These are phyloP conservation scores for Adelges cooleyi DNA, from an alignment of 1,140 invertebrate genomes.

Conservation along the genomic window DNA sequence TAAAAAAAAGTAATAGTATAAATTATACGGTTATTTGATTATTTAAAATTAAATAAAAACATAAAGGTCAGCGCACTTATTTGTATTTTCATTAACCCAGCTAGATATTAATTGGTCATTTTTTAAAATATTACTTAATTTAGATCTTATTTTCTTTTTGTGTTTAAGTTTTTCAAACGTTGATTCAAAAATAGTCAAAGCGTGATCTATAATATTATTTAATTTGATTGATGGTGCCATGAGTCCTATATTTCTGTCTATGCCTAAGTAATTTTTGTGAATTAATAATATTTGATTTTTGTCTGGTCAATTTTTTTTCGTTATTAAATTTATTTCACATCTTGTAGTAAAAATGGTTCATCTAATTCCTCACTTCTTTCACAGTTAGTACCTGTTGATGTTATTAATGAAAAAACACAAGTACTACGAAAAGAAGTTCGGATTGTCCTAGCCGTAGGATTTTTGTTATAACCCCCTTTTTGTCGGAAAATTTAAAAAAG, in stretches of 20 bases:
- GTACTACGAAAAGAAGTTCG: not conserved
- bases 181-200: no score
- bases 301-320: not conserved
- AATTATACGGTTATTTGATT: no score
- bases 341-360: not conserved
- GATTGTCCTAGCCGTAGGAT: conserved; percentile 33
- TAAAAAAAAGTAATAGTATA: no score
- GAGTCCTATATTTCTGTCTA: not conserved
- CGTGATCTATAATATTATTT: not conserved
- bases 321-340: not conserved
- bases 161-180: no score
- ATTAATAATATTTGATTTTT: not conserved
- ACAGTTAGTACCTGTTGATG: not conserved
- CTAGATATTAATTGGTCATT: no score
- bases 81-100: no score
- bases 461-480: no score
- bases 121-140: not conserved
- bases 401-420: not conserved
- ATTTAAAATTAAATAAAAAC: no score
- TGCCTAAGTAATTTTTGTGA: not conserved
- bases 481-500: no score
- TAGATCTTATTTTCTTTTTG: not conserved
- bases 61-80: no score
- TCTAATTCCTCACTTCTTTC: not conserved
- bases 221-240: not conserved